Evolutionary conservation across 2,888 invertebrate genomes (phyloP), one percentile per base, ranked within the genome.

Genomic region (Apamea epomidion): DNA sequence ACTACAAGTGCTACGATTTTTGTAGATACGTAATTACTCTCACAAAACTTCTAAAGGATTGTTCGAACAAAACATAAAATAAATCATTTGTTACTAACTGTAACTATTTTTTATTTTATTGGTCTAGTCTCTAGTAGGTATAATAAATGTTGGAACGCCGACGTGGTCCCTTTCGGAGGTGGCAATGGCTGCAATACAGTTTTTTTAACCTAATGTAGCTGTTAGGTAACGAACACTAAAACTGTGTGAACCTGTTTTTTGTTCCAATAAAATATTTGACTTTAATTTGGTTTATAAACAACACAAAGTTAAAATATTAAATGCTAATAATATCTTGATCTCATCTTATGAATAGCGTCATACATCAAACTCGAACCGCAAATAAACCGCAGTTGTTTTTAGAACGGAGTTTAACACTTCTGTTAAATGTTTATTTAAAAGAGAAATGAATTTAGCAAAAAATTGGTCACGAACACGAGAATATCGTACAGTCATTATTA

Each of bases 401-500:
- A 21, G 16, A 62, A 71, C 14, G 5, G 16, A 51, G 48, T 71
- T 21, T 67, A 70, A 29, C 74, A 83, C 62, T 67, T 83, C 32
- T 32, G 45, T 2, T 32, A 7, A 73, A 73, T 74, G 29, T 83
- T 83, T 74, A 54, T 62, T 58, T 68, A 83, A 68, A 67, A 48
- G 64, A 37, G 37, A 37, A 37, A 3, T 37, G 1, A 2, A 37
- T 37, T 37, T 18, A 18, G 7, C 25, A 68, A 86, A 71, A 70
- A 74, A 58, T 32, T 70, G 65, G 54, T 64, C 67, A 74, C 18
- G 32, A 42, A 62, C 48, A 71, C 78, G 14, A 71, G 2, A 10
- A 54, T 45, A 64, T 48, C n/a, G 12, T 54, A 71, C 37, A 42
- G 37, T 65, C 14, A 58, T 64, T 58, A 25, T 54, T 51, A 48